Evolutionary conservation across 2,888 invertebrate genomes (phyloP).

Genomic region (Sminthurinus aureus): DNA sequence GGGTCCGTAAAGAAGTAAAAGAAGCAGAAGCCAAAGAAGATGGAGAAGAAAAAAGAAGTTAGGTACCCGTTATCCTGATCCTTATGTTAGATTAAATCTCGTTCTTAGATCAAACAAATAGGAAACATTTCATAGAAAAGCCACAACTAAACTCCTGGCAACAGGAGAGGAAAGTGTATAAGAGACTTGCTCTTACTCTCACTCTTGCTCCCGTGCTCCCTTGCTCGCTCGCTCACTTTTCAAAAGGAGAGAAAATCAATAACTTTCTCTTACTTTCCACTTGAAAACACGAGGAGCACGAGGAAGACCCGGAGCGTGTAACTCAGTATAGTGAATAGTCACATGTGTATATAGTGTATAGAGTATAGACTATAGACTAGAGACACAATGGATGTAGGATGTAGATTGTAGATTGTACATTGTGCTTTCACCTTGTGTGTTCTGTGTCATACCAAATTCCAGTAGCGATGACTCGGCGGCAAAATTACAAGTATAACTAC

Average conservation of each 20-base stretch:
- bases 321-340: no score
- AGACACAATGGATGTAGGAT: no score
- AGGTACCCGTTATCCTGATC: neutral
- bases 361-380: no score
- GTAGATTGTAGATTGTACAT: no score
- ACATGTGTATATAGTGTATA: no score
- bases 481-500: no score
- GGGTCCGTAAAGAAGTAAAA: neutral
- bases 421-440: no score
- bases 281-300: neutral
- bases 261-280: neutral
- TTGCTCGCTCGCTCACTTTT: neutral
- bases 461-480: no score
- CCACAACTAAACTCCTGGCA: neutral
- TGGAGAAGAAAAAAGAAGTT: no score
- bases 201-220: neutral
- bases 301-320: neutral
- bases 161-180: neutral
- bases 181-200: neutral
- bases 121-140: neutral
- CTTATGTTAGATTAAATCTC: conserved; percentile 28
- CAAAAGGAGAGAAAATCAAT: neutral
- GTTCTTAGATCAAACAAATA: conserved; percentile 12
- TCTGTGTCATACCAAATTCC: no score
- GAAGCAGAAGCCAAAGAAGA: neutral